Percentiles rank a stretch among this genome's conserved stretches.
These are phyloP conservation scores for Petrocephalus schoutedeni DNA, from an alignment of 2,797 vertebrate species.

Conservation along the genomic window DNA sequence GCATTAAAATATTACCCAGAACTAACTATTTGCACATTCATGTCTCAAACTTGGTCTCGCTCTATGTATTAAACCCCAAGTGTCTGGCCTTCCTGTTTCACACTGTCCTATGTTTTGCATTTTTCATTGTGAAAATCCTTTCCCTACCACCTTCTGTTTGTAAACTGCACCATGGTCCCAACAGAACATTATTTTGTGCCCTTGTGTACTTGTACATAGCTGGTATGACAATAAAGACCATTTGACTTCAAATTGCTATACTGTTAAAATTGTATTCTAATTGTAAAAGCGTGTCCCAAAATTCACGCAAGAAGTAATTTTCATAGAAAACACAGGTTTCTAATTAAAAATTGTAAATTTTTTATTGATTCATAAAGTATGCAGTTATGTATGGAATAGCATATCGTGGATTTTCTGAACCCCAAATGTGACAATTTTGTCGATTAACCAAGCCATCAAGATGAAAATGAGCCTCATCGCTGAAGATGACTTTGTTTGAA, in stretches of 20 bases:
- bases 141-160: too few species aligned
- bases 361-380: too few species aligned
- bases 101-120: not conserved
- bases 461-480: too few species aligned
- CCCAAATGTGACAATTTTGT: too few species aligned
- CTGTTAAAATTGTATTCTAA: not conserved
- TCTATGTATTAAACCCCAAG: not conserved
- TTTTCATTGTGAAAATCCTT: too few species aligned
- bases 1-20: not conserved
- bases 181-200: not conserved
- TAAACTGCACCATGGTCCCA: not conserved
- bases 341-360: too few species aligned
- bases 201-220: not conserved
- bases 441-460: too few species aligned
- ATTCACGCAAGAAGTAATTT: too few species aligned
- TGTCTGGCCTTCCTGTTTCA: not conserved
- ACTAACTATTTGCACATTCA: not conserved
- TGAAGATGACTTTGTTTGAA: too few species aligned
- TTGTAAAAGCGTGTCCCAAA: not conserved
- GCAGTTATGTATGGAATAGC: too few species aligned
- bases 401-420: too few species aligned
- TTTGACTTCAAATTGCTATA: not conserved
- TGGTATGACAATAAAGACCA: not conserved
- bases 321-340: too few species aligned
- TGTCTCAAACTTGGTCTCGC: not conserved